Base-by-base conservation (phyloP, 2,113 vertebrate genomes). In the Alaudala cheleensis region DNA sequence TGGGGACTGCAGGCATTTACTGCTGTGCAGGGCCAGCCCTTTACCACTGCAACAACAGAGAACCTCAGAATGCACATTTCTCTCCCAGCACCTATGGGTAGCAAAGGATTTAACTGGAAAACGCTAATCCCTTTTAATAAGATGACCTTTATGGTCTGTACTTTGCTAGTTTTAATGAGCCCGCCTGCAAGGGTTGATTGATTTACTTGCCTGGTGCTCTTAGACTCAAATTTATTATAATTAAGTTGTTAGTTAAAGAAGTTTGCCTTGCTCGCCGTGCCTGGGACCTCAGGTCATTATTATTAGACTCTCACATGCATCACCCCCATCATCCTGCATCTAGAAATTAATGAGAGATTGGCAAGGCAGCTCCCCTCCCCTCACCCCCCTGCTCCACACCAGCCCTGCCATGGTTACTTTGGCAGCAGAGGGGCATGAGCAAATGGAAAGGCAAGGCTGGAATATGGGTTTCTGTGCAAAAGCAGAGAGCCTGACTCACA, bases 401-500 rank as follows among this genome's bases (percentile, higher is more conserved):
- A 2, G 64, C 61, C 57, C 85, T 64, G 34, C 42, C 53, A 22
- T 95, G 89, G 93, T 96, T 96, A 94, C 83, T 97, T 98, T 97
- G 98, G 97, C 97, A 98, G 95, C 90, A 96, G 84, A 88, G 57
- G 83, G 93, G 65, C 92, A 97, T 98, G 97, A 98, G 96, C 83
- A 70, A 98, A 97, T 97, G 98, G 97, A 98, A 98, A 94, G 64
- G 79, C 49, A 84, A 84, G 79, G 90, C 71, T 66, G 82, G 74
- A 94, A 77, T 71, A 76, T 1, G 44, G 93, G 47, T 85, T 96
- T 97, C 92, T 95, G 93, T 81, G 87, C 80, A 5, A 81, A 67
- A 91, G 62, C 26, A 10, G 86, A 94, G 86, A 1, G 61, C 76
- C 92, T 97, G 97, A 97, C 92, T 98, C 97, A 97, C 83, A 70